Percentiles rank a stretch among this genome's conserved stretches.
Conservation (phyloP, 2,888 invertebrate genomes). For the Callyntrura guangdongensis region DNA sequence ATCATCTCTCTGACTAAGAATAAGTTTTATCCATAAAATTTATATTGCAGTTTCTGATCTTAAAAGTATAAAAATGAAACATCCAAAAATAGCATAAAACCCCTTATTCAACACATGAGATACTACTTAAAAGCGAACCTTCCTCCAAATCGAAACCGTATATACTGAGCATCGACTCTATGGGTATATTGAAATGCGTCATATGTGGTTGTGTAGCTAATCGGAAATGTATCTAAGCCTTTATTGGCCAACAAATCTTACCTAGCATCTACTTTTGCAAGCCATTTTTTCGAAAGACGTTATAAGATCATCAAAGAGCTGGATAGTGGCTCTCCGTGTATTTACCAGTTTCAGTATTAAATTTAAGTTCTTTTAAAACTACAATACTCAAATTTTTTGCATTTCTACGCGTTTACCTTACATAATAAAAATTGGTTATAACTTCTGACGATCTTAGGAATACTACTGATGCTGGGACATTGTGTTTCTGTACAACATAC, state of each 20-base stretch:
- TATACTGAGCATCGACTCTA: no score
- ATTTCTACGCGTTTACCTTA: background rate
- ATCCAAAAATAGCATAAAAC: background rate
- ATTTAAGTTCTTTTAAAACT: background rate
- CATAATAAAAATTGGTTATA: slow-evolving; percentile 15
- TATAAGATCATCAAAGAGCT: background rate
- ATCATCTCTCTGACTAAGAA: slow-evolving; percentile 49
- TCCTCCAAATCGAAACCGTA: background rate
- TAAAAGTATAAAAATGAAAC: background rate
- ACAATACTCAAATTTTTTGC: background rate
- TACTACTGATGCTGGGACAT: background rate
- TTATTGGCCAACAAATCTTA: slow-evolving; percentile 9
- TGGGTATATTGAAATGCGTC: no score
- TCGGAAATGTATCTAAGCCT: background rate
- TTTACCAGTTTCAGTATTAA: background rate
- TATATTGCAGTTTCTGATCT: slow-evolving; percentile 30
- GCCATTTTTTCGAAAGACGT: background rate
- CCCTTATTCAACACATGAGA: background rate
- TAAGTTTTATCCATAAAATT: slow-evolving; percentile 61
- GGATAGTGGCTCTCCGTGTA: background rate
- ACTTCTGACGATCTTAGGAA: background rate
- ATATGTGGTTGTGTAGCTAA: background rate
- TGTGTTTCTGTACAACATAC: background rate
- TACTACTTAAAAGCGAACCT: background rate
- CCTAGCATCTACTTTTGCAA: slow-evolving; percentile 6